Conservation (phyloP, 2,113 vertebrate genomes). For the Sakesphorus luctuosus region DNA sequence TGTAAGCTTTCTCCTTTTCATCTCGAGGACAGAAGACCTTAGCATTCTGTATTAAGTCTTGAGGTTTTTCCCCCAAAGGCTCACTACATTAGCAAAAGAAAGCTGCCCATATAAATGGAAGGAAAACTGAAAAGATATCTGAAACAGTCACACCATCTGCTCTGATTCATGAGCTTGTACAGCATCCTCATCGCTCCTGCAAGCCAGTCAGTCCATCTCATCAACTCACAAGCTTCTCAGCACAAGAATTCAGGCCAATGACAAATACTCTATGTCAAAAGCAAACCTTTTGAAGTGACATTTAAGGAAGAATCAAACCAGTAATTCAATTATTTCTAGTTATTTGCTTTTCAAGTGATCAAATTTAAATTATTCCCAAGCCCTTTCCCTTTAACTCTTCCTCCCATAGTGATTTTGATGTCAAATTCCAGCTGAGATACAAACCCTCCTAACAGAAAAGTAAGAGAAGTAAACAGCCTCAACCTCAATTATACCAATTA, state of each 20-base stretch:
- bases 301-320: conserved; percentile 16
- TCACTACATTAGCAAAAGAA: conserved; percentile 3
- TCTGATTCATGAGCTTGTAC: conserved; percentile 27
- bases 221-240: conserved; percentile 14
- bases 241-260: neutral
- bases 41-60: neutral
- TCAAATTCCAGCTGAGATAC: conserved; percentile 39
- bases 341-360: neutral
- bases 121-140: neutral
- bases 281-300: conserved; percentile 3
- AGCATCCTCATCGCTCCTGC: neutral
- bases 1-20: conserved; percentile 8
- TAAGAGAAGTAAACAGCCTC: conserved; percentile 9
- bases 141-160: conserved; percentile 61
- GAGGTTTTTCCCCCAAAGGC: neutral
- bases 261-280: conserved; percentile 10
- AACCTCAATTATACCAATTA: neutral
- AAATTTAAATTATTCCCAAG: neutral
- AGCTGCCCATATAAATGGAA: neutral
- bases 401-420: neutral
- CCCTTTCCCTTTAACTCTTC: neutral
- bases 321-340: neutral
- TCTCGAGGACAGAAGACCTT: neutral
- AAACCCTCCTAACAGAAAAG: conserved; percentile 10
- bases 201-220: conserved; percentile 44